Conservation (phyloP, 2,888 invertebrate species). For the Yponomeuta sedellus region DNA sequence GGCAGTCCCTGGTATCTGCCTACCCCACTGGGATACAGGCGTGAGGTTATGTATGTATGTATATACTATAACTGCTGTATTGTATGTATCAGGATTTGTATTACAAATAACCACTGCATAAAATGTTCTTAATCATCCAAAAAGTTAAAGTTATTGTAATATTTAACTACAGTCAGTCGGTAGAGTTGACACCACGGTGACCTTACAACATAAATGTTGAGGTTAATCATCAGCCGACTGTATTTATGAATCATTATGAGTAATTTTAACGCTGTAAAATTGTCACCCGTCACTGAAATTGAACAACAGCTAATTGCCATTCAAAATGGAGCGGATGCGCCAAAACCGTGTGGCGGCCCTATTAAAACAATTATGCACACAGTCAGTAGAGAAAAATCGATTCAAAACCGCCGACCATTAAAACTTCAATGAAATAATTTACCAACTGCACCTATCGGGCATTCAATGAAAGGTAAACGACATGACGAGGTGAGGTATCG, state of each 20-base stretch:
- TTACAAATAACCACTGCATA: too few species aligned
- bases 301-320: slow-evolving; percentile 51
- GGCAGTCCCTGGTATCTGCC: too few species aligned
- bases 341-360: slow-evolving; percentile 41
- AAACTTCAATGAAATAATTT: neutral
- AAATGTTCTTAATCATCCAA: too few species aligned
- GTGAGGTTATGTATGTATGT: too few species aligned
- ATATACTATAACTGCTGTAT: too few species aligned
- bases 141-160: too few species aligned
- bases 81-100: too few species aligned
- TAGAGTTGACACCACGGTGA: too few species aligned
- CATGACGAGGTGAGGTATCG: slow-evolving; percentile 63
- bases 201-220: neutral
- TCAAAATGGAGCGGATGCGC: slow-evolving; percentile 39
- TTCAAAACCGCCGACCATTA: neutral
- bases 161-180: too few species aligned
- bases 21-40: too few species aligned
- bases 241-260: neutral
- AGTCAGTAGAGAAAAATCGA: neutral
- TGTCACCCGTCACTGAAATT: slow-evolving; percentile 55
- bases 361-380: slow-evolving; percentile 13
- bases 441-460: neutral
- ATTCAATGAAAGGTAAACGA: slow-evolving; percentile 41
- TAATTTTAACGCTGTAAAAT: neutral
- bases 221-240: neutral